Conservation (phyloP, 1,140 invertebrate genomes). For the Oryzaephilus surinamensis region DNA sequence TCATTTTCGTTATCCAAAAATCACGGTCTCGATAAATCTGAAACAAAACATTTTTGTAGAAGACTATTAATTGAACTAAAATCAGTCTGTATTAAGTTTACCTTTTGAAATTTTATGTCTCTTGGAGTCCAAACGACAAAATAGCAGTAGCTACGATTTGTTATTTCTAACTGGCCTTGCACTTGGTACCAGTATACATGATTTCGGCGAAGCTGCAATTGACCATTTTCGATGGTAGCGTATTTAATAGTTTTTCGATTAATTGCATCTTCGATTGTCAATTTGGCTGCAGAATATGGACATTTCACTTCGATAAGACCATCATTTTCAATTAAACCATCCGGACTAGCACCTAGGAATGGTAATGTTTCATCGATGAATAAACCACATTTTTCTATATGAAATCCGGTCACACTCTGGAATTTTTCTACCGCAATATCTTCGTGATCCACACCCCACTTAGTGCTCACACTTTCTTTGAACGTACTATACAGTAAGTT, state of each 20-base stretch:
- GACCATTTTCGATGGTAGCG: conserved; percentile 13
- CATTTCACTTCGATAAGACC: conserved; percentile 19
- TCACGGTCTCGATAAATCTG: background rate
- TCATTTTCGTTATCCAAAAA: background rate
- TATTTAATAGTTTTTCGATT: conserved; percentile 5
- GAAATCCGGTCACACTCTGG: background rate
- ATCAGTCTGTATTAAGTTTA: too few relatives aligned
- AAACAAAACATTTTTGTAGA: too few relatives aligned
- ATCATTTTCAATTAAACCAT: conserved; percentile 16
- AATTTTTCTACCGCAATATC: background rate
- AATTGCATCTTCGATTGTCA: background rate
- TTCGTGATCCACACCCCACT: background rate
- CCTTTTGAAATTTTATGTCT: background rate
- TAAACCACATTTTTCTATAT: background rate
- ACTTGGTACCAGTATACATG: conserved; percentile 19
- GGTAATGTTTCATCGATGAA: background rate
- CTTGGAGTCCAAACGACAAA: conserved; percentile 5
- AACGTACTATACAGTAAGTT: background rate
- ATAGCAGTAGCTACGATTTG: conserved; percentile 10
- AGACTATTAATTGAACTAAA: too few relatives aligned
- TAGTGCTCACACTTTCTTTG: background rate
- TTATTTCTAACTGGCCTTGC: conserved; percentile 12
- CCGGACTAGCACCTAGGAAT: conserved; percentile 17
- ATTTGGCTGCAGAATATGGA: conserved; percentile 6
- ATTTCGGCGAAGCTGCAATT: conserved; percentile 8